Percentiles rank a stretch among this genome's conserved stretches.
phyloP scores from a whole-genome alignment of 2,797 vertebrate species.

The Cygnus olor region DNA sequence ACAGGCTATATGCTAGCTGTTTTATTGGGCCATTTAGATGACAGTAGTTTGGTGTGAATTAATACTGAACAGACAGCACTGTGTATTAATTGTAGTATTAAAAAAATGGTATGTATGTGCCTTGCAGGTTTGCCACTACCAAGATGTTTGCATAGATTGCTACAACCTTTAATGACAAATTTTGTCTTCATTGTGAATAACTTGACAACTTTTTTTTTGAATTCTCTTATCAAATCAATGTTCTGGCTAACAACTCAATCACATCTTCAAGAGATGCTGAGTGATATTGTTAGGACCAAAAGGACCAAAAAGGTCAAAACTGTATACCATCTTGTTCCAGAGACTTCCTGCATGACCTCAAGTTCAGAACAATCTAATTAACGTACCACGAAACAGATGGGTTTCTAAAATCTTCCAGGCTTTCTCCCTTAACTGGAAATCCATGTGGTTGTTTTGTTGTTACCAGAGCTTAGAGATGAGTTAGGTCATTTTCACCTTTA shows the following conservation, averaged over 20 bases:
- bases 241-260: background rate
- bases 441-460: accelerated
- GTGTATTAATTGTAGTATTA: background rate
- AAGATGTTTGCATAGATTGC: background rate
- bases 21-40: background rate
- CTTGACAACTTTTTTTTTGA: background rate
- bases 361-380: background rate
- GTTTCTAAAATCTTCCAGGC: background rate
- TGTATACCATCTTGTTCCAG: background rate
- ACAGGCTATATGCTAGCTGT: background rate
- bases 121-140: background rate
- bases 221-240: background rate
- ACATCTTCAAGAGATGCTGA: background rate
- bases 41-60: background rate
- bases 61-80: background rate
- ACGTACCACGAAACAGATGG: background rate
- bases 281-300: background rate
- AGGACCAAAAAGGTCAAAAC: background rate
- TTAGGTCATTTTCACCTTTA: background rate
- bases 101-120: background rate
- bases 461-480: background rate
- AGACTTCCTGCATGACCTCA: background rate
- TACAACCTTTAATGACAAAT: background rate
- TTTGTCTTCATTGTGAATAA: accelerated
- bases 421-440: background rate